phyloP scores from a whole-genome alignment of 1,140 invertebrate species.

The Papilio aristodemus region DNA sequence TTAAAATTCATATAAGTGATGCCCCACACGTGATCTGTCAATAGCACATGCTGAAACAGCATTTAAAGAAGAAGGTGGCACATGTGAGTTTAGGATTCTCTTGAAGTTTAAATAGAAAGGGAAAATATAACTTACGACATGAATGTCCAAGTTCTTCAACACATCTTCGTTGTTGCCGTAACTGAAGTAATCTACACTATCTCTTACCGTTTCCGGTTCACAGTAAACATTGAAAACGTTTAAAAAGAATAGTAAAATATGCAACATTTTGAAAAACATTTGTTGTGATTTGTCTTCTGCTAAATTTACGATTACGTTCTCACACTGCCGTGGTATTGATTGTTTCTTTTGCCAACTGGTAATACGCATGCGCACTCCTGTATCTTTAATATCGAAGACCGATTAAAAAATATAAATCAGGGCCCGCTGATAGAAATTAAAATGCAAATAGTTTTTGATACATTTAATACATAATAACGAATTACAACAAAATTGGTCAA shows the following conservation, averaged over 20 bases:
- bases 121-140: conserved; percentile 62
- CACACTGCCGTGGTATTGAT: conserved; percentile 63
- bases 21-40: too few relatives aligned
- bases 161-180: conserved; percentile 65
- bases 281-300: conserved; percentile 54
- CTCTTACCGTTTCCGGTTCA: conserved; percentile 73
- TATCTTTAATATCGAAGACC: conserved; percentile 33
- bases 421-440: conserved; percentile 39
- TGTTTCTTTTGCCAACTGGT: conserved; percentile 39
- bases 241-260: conserved; percentile 49
- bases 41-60: too few relatives aligned
- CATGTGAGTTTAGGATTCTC: too few relatives aligned
- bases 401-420: conserved; percentile 28
- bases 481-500: conserved; percentile 57
- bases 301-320: conserved; percentile 39
- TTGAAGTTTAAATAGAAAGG: too few relatives aligned
- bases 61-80: too few relatives aligned
- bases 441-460: conserved; percentile 42
- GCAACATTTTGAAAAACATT: conserved; percentile 61
- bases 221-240: conserved; percentile 54
- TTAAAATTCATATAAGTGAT: too few relatives aligned
- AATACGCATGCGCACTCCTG: conserved; percentile 64
- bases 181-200: conserved; percentile 73
- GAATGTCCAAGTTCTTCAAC: conserved; percentile 63
- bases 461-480: conserved; percentile 61